Evolutionary conservation across 2,888 invertebrate species (phyloP).

Genomic region (Yponomeuta evonymella): DNA sequence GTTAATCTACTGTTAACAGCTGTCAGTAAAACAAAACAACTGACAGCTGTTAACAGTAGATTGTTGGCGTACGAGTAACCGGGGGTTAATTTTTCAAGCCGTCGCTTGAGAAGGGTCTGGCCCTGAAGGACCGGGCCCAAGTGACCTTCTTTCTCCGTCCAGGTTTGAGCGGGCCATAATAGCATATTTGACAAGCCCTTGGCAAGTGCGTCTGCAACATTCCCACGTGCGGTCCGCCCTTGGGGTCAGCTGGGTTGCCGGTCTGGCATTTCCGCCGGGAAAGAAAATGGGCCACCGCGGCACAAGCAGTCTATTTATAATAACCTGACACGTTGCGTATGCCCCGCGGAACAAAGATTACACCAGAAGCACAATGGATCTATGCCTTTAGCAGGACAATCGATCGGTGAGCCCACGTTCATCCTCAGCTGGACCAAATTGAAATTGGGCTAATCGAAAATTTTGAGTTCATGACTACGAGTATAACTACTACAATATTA

Average conservation of each 20-base stretch:
- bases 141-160: no score
- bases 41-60: no score
- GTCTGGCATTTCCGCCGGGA: background rate
- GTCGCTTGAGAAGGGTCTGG: no score
- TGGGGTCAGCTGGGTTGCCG: background rate
- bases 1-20: no score
- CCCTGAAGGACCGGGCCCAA: no score
- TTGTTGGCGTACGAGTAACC: no score
- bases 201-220: background rate
- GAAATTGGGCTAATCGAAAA: no score
- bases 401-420: background rate
- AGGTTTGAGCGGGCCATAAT: background rate
- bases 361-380: background rate
- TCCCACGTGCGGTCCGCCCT: background rate
- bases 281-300: background rate
- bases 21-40: no score
- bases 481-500: no score
- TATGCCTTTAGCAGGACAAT: background rate
- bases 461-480: no score
- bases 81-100: no score
- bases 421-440: no score
- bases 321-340: slow-evolving; percentile 5
- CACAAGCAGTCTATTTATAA: background rate
- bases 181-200: background rate
- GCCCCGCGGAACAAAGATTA: background rate